These are phyloP conservation scores for Drosophila takahashii DNA, from an alignment of 1,140 invertebrate genomes.

Conservation along the genomic window DNA sequence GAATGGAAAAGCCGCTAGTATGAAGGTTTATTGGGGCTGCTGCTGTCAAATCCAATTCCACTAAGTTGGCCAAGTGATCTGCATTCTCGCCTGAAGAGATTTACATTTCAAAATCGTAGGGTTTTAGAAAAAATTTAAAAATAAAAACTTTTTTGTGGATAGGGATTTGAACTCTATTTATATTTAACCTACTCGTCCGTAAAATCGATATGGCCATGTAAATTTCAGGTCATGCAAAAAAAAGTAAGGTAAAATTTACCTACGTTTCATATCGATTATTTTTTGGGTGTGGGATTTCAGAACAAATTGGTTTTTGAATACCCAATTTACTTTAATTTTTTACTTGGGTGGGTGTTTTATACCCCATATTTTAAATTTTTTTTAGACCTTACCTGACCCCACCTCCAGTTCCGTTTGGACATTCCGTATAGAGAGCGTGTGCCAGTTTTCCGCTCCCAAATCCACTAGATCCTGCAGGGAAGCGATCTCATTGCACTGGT, in stretches of 20 bases:
- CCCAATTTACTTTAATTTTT: too few relatives aligned
- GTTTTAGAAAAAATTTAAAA: neutral
- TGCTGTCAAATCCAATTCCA: slow-evolving; percentile 42
- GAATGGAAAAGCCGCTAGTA: slow-evolving; percentile 50
- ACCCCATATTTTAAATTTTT: too few relatives aligned
- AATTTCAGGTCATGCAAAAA: too few relatives aligned
- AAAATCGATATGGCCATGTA: too few relatives aligned
- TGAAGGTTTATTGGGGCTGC: slow-evolving; percentile 47
- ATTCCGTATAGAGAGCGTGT: slow-evolving; percentile 46
- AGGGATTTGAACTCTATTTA: neutral
- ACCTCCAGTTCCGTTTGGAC: slow-evolving; percentile 44
- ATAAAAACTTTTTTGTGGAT: neutral
- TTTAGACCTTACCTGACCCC: slow-evolving; percentile 11
- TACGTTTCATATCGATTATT: too few relatives aligned
- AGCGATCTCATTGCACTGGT: slow-evolving; percentile 49
- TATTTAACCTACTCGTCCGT: neutral
- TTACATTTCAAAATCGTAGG: neutral
- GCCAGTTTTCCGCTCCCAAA: slow-evolving; percentile 37
- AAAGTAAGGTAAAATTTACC: too few relatives aligned
- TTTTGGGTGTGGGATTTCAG: too few relatives aligned
- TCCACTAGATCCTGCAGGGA: slow-evolving; percentile 52
- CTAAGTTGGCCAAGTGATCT: slow-evolving; percentile 27
- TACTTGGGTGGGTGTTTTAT: too few relatives aligned
- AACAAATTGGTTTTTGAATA: too few relatives aligned
- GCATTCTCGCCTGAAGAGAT: slow-evolving; percentile 10